phyloP scores from a whole-genome alignment of 2,113 vertebrate species.

The Microcebus murinus region DNA sequence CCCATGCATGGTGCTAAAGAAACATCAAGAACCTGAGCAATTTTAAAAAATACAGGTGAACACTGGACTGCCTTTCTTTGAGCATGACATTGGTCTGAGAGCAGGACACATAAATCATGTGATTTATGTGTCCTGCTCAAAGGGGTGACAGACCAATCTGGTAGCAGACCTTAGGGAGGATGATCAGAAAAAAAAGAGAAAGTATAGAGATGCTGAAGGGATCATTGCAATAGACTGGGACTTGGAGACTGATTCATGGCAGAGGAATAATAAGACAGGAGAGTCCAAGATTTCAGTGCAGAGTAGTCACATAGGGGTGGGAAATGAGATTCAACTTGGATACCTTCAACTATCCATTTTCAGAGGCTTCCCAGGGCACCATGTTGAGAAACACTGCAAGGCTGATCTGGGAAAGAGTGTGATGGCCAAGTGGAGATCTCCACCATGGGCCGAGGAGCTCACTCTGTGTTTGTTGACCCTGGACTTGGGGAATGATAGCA shows the following conservation, averaged over 20 bases:
- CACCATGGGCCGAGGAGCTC: neutral
- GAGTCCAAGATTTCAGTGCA: neutral
- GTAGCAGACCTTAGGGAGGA: neutral
- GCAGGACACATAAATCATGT: neutral
- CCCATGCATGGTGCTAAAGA: neutral
- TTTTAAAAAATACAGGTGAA: neutral
- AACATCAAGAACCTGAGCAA: neutral
- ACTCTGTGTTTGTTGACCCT: neutral
- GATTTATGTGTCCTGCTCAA: neutral
- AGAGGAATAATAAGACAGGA: neutral
- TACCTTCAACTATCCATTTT: neutral
- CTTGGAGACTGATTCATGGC: neutral
- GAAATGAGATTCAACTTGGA: neutral
- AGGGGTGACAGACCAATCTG: neutral
- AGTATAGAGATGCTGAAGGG: neutral
- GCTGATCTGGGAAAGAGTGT: neutral
- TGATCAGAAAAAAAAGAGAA: neutral
- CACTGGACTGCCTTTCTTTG: neutral
- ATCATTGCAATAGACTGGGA: neutral
- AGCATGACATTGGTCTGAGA: neutral
- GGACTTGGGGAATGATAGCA: neutral
- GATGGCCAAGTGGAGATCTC: neutral
- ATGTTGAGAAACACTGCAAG: neutral
- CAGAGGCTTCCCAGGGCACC: neutral
- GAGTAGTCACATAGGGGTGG: neutral